These are phyloP conservation scores for Anastrepha obliqua DNA, from an alignment of 1,140 invertebrate species.

Conservation along the genomic window DNA sequence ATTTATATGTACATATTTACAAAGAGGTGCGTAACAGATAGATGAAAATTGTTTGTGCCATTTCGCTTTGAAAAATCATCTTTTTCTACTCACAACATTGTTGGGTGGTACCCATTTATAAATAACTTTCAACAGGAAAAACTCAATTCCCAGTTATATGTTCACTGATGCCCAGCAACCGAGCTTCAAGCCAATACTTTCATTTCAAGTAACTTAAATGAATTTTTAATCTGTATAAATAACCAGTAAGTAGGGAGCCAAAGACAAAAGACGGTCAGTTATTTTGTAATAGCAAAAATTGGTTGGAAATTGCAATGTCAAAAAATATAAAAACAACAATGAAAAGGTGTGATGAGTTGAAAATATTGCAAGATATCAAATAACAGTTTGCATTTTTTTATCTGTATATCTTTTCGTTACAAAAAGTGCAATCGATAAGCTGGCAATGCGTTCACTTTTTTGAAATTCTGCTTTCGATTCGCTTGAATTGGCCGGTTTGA, in stretches of 20 bases:
- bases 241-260: not conserved
- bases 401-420: not conserved
- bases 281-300: not conserved
- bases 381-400: not conserved
- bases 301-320: not conserved
- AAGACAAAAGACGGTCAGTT: not conserved
- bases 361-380: not conserved
- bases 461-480: not conserved
- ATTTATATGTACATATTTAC: not conserved
- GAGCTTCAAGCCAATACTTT: not conserved
- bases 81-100: not conserved
- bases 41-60: not conserved
- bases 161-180: not conserved
- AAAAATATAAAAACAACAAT: no score
- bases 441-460: not conserved
- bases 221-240: conserved; percentile 18
- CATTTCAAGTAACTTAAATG: not conserved
- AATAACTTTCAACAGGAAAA: not conserved
- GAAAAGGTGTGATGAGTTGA: no score
- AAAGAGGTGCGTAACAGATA: no score
- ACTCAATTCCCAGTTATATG: not conserved
- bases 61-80: not conserved
- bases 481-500: conserved; percentile 2
- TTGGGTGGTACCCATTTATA: not conserved
- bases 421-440: not conserved